These are phyloP conservation scores for Thamnophis sirtalis DNA, from an alignment of 2,113 vertebrate species.

Conservation along the genomic window DNA sequence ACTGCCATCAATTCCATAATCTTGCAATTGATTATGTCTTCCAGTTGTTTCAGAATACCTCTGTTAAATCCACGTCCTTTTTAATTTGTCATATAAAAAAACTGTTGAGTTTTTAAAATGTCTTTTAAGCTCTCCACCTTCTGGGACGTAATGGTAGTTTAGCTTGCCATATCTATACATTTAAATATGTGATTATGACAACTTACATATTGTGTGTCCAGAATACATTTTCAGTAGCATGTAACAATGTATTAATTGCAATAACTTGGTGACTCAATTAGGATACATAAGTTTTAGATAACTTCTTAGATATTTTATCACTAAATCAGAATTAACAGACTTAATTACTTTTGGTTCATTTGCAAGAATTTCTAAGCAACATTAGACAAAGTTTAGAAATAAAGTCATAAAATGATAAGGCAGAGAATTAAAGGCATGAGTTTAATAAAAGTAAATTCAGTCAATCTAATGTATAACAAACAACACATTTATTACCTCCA, in stretches of 20 bases:
- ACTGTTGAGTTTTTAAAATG: background rate
- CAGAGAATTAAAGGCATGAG: background rate
- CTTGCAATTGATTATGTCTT: background rate
- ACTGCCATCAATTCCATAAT: background rate
- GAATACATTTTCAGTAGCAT: background rate
- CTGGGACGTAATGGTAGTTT: background rate
- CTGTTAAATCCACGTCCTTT: background rate
- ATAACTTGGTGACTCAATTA: background rate
- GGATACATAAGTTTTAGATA: background rate
- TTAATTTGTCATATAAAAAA: background rate
- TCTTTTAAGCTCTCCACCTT: background rate
- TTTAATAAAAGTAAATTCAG: background rate
- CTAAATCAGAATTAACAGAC: background rate
- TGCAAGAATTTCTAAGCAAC: constrained; percentile 2
- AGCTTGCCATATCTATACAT: background rate
- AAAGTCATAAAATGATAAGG: background rate
- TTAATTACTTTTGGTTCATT: constrained; percentile 16
- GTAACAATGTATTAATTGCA: background rate
- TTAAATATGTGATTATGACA: background rate
- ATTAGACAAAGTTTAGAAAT: background rate
- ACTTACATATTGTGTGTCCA: background rate
- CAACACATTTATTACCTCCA: background rate
- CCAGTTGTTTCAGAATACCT: background rate
- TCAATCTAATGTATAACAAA: background rate
- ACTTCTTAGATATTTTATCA: background rate